Evolutionary conservation across 2,888 invertebrate genomes (phyloP).

Genomic region (Cerastoderma edule): DNA sequence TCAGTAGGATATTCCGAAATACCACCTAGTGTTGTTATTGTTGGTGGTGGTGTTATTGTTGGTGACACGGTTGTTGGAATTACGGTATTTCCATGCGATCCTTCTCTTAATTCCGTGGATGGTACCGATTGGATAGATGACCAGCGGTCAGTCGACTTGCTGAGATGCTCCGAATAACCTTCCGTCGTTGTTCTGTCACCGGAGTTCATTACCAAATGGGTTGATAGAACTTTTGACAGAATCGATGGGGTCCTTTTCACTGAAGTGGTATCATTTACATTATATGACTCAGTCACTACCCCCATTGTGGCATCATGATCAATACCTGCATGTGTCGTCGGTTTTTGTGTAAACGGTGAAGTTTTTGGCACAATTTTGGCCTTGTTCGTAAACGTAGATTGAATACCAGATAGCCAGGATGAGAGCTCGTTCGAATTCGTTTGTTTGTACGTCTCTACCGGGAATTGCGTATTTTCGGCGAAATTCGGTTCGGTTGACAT

Average conservation of each 20-base stretch:
- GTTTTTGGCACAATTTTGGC: background rate
- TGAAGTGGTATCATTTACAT: background rate
- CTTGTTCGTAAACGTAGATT: background rate
- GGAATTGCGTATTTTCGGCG: background rate
- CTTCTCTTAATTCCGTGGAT: too few relatives aligned
- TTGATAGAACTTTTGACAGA: background rate
- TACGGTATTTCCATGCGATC: too few relatives aligned
- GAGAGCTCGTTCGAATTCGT: constrained; percentile 5
- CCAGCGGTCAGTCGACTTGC: background rate
- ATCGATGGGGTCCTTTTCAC: background rate
- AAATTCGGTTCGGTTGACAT: background rate
- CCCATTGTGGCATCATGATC: background rate
- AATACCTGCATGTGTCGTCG: background rate
- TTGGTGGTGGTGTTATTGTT: too few relatives aligned
- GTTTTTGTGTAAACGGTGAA: background rate
- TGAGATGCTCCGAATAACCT: background rate
- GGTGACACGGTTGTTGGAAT: too few relatives aligned
- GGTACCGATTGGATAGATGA: too few relatives aligned
- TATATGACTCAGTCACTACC: background rate
- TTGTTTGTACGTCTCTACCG: background rate
- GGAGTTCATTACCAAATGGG: background rate
- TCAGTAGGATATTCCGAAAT: too few relatives aligned
- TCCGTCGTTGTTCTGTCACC: background rate
- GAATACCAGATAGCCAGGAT: background rate
- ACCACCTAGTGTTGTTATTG: too few relatives aligned